Evolutionary conservation across 2,797 vertebrate species (phyloP).

Genomic region (Apogon hyalosoma): DNA sequence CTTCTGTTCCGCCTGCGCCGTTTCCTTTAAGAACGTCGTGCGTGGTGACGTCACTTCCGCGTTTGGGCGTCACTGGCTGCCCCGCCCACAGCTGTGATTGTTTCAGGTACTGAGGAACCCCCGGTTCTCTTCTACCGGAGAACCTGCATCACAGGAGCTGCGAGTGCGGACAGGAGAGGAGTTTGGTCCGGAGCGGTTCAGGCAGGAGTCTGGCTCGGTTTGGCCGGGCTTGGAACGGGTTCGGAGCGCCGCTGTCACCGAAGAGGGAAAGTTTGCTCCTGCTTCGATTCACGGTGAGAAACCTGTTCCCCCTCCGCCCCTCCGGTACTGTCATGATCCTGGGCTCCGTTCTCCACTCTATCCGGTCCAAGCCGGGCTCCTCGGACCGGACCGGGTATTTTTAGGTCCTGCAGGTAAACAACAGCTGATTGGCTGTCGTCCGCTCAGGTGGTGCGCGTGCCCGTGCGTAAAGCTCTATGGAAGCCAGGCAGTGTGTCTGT

Average conservation of each 20-base stretch:
- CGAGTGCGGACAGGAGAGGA: too few relatives aligned
- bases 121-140: background rate
- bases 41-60: slow-evolving; percentile 64
- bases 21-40: slow-evolving; percentile 17
- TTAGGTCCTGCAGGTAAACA: slow-evolving; percentile 3
- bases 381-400: background rate
- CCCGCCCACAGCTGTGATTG: slow-evolving; percentile 58
- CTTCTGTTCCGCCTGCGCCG: slow-evolving; percentile 42
- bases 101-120: slow-evolving; percentile 30
- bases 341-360: too few relatives aligned
- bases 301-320: background rate
- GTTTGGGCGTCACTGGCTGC: slow-evolving; percentile 6
- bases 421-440: slow-evolving; percentile 14
- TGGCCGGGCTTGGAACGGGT: slow-evolving; percentile 8
- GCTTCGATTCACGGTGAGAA: slow-evolving; percentile 54
- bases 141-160: background rate
- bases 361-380: background rate
- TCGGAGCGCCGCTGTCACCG: background rate
- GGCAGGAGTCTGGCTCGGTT: background rate
- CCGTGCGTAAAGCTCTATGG: too few relatives aligned
- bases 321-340: background rate
- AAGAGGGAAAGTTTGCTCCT: slow-evolving; percentile 54
- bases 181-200: background rate
- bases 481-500: too few relatives aligned
- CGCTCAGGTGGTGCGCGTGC: background rate